Evolutionary conservation across 2,113 vertebrate genomes (phyloP), one percentile per base, ranked within the genome.

Genomic region (Urocynchramus pylzowi): DNA sequence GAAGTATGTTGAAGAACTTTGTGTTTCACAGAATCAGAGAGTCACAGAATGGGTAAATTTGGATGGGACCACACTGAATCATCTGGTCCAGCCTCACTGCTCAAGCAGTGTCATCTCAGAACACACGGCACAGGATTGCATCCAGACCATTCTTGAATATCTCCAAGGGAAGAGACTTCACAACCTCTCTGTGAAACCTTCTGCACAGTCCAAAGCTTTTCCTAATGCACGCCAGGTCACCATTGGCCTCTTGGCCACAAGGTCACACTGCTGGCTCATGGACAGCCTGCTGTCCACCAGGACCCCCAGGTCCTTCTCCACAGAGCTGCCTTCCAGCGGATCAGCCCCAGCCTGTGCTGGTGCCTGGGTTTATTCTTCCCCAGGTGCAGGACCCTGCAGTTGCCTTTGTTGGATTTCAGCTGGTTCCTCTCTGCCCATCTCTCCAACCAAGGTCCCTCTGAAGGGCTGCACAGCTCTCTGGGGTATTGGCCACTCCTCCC

Each of bases 271-370:
- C 11, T 68, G 61, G 37, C n/a, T 45, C 61, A 67, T 30, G 39
- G 9, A 45, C 44, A 45, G 16, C 16, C 52, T 15, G 33, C 2
- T 30, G 37, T 39, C 23, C 39, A 52, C 1, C 23, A 60, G 39
- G 0, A 24, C 6, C 3, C 10, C 3, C 11, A 21, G 2, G 1
- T 4, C 6, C 14, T 64, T 31, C 21, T 71, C 49, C 14, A 12
- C 31, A 57, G 44, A 73, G 26, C 57, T 64, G 13, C 21, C 35
- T 56, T 2, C 49, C 26, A 35, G 14, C 31, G 31, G 31, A 0
- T 20, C 2, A 1, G 13, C 39, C 27, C 17, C 33, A 45, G 33
- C 33, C 60, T 42, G 11, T 2, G 2, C 9, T 35, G 49, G 2
- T 35, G 6, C 5, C 27, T 56, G 57, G 26, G 17, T 5, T 41